Base-by-base conservation (phyloP, 2,888 invertebrate species). In the Agrotis segetum region DNA sequence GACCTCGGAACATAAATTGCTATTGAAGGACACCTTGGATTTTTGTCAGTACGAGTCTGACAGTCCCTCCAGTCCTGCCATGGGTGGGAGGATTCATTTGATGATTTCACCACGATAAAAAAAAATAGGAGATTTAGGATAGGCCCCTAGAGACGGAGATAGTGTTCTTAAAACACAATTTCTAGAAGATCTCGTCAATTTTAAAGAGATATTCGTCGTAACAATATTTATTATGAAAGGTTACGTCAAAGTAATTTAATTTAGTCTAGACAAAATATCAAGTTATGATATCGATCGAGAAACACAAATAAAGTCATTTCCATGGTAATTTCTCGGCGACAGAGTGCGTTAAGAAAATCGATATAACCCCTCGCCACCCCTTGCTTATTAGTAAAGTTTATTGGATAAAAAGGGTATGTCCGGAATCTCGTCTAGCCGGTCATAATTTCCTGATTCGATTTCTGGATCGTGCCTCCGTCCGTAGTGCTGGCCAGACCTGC, bases 371-470 rank as follows among this genome's bases (percentile, higher is more conserved):
- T n/a, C n/a, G 16, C 21, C 60, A 34, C 1, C 50, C 53, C 16
- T 55, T 55, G 34, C 46, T 55, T 61, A 56, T 63, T 60, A 46
- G 19, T 60, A 64, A 56, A 47, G 53, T 34, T 74, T 59, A 74
- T 74, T 55, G 9, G 24, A 63, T 73, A 44, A 47, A 79, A 65
- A 66, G 49, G 52, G 59, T 53, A 62, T 66, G 58, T 63, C n/a
- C 34, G 19, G 40, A 46, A 60, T 59, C 13, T 53, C 49, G 50
- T 55, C 49, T 40, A 49, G 24, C 17, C 34, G 46, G 21, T 44
- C 49, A 49, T 63, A 7, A 64, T 74, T 64, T 75, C 68, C 63
- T 55, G 59, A 67, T 77, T 67, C n/a, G 29, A 62, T 72, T 52
- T 53, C 61, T 63, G 59, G 63, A 64, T 50, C 19, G 49, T 50